Percentiles rank a stretch among this genome's conserved stretches.
These are phyloP conservation scores for Akabosia matsudoensis DNA, from an alignment of 1,140 invertebrate species.

Conservation along the genomic window DNA sequence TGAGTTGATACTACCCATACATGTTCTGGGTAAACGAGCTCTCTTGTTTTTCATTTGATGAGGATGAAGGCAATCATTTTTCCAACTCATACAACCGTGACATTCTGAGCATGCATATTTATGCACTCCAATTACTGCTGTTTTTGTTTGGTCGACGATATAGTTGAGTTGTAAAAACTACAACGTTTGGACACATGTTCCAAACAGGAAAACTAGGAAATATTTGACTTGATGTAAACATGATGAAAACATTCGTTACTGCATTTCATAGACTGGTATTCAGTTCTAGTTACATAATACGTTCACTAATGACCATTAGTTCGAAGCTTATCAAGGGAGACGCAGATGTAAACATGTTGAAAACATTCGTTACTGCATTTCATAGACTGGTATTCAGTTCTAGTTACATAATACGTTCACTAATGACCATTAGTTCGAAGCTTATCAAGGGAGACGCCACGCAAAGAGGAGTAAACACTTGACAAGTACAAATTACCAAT, in stretches of 20 bases:
- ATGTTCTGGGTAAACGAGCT: neutral
- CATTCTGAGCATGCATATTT: slow-evolving; percentile 6
- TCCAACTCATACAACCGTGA: neutral
- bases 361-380: too few relatives aligned
- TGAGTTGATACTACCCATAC: too few relatives aligned
- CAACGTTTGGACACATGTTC: neutral
- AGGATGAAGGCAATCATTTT: slow-evolving; percentile 21
- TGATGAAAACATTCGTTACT: too few relatives aligned
- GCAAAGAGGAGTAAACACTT: neutral
- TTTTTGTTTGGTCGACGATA: neutral
- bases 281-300: neutral
- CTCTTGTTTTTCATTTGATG: neutral
- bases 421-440: neutral
- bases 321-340: neutral
- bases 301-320: neutral
- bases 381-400: too few relatives aligned
- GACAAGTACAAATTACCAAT: neutral
- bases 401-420: neutral
- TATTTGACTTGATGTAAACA: too few relatives aligned
- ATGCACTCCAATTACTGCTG: neutral
- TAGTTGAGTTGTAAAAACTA: neutral
- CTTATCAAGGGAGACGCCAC: neutral
- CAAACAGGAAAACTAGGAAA: too few relatives aligned
- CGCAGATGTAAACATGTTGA: too few relatives aligned
- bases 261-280: too few relatives aligned